These are phyloP conservation scores for Pangasius mekongensis DNA, from an alignment of 2,797 vertebrate species.

Conservation along the genomic window DNA sequence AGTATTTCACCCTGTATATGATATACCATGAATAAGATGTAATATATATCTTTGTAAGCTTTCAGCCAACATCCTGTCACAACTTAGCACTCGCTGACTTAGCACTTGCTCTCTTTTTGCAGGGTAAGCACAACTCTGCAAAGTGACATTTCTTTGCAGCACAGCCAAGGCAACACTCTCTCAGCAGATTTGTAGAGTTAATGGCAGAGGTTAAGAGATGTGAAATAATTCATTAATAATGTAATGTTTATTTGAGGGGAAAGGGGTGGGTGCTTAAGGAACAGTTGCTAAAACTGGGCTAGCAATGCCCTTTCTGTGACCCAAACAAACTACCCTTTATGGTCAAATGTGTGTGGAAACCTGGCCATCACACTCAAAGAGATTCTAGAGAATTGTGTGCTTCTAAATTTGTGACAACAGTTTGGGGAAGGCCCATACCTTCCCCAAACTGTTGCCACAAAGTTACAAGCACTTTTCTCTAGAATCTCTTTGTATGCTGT, in stretches of 20 bases:
- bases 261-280: background rate
- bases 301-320: background rate
- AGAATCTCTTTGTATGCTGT: no score
- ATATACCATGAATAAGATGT: background rate
- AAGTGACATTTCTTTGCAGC: background rate
- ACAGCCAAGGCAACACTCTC: background rate
- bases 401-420: no score
- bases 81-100: background rate
- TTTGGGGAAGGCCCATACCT: no score
- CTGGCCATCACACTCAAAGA: no score
- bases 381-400: no score
- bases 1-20: background rate
- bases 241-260: background rate
- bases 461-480: no score
- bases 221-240: background rate
- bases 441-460: no score
- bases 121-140: background rate
- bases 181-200: background rate
- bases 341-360: no score
- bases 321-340: background rate
- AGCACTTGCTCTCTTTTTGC: background rate
- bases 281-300: background rate
- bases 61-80: background rate
- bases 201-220: background rate
- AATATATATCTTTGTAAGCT: background rate